Conservation (phyloP, 1,140 invertebrate species). For the Orius laevigatus region DNA sequence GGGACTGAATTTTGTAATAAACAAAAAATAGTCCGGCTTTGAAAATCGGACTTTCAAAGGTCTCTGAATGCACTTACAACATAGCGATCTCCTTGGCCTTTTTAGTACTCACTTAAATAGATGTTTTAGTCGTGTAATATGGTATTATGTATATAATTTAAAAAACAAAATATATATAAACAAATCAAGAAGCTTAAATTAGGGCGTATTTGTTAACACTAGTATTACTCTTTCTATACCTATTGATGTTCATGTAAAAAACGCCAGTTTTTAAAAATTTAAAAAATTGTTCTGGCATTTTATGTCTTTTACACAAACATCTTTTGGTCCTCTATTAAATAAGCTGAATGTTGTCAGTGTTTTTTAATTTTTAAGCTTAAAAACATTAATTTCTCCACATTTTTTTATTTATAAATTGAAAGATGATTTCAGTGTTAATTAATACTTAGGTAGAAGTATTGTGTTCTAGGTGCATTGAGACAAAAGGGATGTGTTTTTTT, state of each 20-base stretch:
- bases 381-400: conserved; percentile 5
- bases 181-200: conserved; percentile 1
- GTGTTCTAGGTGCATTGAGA: conserved; percentile 16
- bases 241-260: conserved; percentile 5
- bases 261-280: conserved; percentile 7
- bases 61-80: conserved; percentile 15
- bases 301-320: neutral
- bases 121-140: neutral
- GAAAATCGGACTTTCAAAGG: neutral
- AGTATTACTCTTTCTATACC: conserved; percentile 14
- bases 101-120: neutral
- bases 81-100: conserved; percentile 11
- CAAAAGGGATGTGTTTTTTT: neutral
- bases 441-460: conserved; percentile 16
- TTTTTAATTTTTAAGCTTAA: conserved; percentile 1
- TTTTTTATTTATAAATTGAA: conserved; percentile 7
- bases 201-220: conserved; percentile 16
- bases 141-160: neutral
- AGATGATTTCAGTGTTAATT: conserved; percentile 16
- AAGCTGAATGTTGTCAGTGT: neutral
- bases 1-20: neutral
- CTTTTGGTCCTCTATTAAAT: neutral
- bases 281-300: conserved; percentile 2
- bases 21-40: neutral
- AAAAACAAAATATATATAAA: conserved; percentile 1